Evolutionary conservation across 2,113 vertebrate genomes (phyloP).

Genomic region (Nipponia nippon): DNA sequence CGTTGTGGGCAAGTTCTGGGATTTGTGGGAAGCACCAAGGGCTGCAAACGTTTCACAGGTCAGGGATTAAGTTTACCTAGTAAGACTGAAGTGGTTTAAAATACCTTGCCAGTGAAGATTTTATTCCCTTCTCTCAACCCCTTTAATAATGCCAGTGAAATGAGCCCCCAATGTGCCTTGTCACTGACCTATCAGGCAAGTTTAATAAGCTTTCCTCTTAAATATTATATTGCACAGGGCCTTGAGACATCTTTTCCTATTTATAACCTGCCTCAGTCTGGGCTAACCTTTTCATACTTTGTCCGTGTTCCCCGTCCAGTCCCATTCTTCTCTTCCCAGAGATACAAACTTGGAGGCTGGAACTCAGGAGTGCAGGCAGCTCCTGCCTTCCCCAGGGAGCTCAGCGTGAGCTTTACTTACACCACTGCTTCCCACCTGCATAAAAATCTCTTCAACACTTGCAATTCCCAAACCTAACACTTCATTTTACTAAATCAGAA

Average conservation of each 20-base stretch:
- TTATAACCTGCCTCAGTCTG: neutral
- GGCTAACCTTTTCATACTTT: neutral
- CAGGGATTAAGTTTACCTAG: neutral
- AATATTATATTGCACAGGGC: neutral
- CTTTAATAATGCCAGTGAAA: neutral
- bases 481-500: conserved; percentile 12
- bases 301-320: neutral
- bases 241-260: neutral
- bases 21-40: neutral
- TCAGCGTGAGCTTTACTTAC: neutral
- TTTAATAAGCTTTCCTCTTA: neutral
- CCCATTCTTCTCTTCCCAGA: neutral
- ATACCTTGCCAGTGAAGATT: neutral
- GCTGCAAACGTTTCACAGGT: neutral
- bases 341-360: neutral
- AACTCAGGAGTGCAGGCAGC: neutral
- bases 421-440: neutral
- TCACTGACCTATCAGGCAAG: neutral
- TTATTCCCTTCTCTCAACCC: neutral
- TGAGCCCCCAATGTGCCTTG: neutral
- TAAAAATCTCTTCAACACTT: neutral
- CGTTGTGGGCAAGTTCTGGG: neutral
- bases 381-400: neutral
- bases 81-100: neutral
- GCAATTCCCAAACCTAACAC: neutral